Conservation (phyloP, 2,797 vertebrate species). For the Zenarchopterus dispar region DNA sequence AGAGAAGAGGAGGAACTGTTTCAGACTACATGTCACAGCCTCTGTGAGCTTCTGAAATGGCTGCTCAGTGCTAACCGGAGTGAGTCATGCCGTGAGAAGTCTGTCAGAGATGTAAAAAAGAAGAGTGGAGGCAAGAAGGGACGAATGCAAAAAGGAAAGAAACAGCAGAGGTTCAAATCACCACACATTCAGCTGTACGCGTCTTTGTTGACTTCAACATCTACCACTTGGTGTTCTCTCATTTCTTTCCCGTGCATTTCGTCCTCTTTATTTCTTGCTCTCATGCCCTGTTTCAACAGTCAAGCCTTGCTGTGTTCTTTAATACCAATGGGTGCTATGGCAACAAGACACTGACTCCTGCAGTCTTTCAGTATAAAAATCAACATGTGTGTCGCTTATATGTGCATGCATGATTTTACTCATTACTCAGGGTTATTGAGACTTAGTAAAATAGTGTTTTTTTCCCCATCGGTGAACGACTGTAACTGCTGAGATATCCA, state of each 20-base stretch:
- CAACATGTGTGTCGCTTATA: slow-evolving; percentile 28
- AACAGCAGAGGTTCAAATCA: slow-evolving; percentile 36
- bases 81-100: slow-evolving; percentile 65
- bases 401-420: slow-evolving; percentile 25
- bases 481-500: too few species aligned
- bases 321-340: slow-evolving; percentile 72
- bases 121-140: slow-evolving; percentile 16
- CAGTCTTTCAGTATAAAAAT: slow-evolving; percentile 46
- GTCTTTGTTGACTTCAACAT: slow-evolving; percentile 57
- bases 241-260: slow-evolving; percentile 21
- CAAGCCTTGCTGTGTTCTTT: slow-evolving; percentile 48
- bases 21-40: slow-evolving; percentile 39
- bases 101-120: slow-evolving; percentile 50
- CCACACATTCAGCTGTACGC: slow-evolving; percentile 31
- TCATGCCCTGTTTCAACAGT: slow-evolving; percentile 16
- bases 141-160: slow-evolving; percentile 24
- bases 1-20: slow-evolving; percentile 18
- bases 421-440: background rate
- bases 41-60: slow-evolving; percentile 62
- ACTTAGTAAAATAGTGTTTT: too few species aligned
- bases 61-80: slow-evolving; percentile 61
- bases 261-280: slow-evolving; percentile 37
- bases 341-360: slow-evolving; percentile 63
- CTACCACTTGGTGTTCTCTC: slow-evolving; percentile 25
- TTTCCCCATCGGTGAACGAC: too few species aligned